Evolutionary conservation across 2,113 vertebrate species (phyloP).

Genomic region (Bagarius yarrelli): DNA sequence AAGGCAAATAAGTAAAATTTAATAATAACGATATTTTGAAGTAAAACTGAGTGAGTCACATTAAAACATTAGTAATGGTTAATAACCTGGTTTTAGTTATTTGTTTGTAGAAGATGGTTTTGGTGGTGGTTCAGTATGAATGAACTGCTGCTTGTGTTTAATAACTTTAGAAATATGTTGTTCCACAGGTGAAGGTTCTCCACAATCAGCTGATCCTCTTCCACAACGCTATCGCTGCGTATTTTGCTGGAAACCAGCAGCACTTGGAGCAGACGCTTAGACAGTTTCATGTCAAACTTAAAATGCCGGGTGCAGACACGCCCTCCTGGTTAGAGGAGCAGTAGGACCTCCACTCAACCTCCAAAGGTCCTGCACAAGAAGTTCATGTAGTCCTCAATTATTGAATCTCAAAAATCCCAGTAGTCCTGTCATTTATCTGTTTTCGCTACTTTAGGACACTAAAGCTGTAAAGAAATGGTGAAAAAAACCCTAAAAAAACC

Average conservation of each 20-base stretch:
- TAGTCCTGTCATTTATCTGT: conserved; percentile 27
- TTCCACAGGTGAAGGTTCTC: conserved; percentile 88
- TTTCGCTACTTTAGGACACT: conserved; percentile 43
- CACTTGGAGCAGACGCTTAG: conserved; percentile 97
- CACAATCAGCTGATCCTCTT: conserved; percentile 97
- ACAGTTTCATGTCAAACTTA: conserved; percentile 98
- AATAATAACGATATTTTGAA: too few species aligned
- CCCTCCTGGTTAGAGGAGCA: conserved; percentile 97
- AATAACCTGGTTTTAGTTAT: not conserved
- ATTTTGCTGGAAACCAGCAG: conserved; percentile 96
- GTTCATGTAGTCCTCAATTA: conserved; percentile 20
- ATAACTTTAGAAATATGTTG: not conserved
- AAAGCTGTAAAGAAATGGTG: conserved; percentile 22
- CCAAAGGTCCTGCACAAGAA: not conserved
- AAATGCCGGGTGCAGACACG: conserved; percentile 88
- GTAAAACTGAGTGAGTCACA: not conserved
- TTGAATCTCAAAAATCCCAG: conserved; percentile 15
- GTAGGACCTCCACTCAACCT: conserved; percentile 60
- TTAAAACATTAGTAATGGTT: not conserved
- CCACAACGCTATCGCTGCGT: conserved; percentile 93
- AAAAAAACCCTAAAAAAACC: conserved; percentile 10
- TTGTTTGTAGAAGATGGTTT: not conserved
- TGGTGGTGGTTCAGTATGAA: not conserved
- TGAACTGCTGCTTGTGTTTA: not conserved
- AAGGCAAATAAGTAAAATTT: too few species aligned